Conservation (phyloP, 2,113 vertebrate genomes). For the Vulpes ferrilata region DNA sequence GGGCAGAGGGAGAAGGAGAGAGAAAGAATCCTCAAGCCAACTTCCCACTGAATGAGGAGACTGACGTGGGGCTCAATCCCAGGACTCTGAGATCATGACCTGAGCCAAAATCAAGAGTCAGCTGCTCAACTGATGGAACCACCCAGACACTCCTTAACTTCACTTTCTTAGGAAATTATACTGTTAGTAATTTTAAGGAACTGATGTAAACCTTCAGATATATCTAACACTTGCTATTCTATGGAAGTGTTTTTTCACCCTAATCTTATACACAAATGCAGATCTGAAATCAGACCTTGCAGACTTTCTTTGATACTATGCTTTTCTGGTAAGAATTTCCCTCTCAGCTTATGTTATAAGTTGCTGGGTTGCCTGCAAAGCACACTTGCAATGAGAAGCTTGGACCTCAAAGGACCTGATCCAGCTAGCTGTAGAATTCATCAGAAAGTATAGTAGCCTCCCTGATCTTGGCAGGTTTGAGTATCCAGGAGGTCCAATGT, state of each 20-base stretch:
- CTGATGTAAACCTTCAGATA: neutral
- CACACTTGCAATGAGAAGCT: neutral
- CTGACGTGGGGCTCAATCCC: neutral
- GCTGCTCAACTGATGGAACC: neutral
- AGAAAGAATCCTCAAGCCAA: neutral
- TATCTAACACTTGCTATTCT: neutral
- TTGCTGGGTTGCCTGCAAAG: neutral
- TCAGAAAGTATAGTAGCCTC: neutral
- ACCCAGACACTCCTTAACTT: neutral
- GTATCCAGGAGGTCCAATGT: neutral
- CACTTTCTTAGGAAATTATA: slow-evolving; percentile 7
- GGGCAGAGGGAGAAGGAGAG: neutral
- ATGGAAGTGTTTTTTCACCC: neutral
- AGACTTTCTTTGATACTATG: neutral
- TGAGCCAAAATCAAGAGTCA: neutral
- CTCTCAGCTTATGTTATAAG: neutral
- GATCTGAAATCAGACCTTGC: neutral
- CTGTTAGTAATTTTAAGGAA: neutral
- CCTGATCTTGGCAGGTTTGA: neutral
- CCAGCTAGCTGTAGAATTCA: neutral
- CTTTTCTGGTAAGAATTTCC: neutral
- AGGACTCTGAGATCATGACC: neutral
- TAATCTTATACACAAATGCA: neutral
- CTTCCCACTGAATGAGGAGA: neutral
- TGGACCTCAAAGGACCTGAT: neutral